Evolutionary conservation across 2,888 invertebrate genomes (phyloP).

Genomic region (Ganaspis brasiliensis): DNA sequence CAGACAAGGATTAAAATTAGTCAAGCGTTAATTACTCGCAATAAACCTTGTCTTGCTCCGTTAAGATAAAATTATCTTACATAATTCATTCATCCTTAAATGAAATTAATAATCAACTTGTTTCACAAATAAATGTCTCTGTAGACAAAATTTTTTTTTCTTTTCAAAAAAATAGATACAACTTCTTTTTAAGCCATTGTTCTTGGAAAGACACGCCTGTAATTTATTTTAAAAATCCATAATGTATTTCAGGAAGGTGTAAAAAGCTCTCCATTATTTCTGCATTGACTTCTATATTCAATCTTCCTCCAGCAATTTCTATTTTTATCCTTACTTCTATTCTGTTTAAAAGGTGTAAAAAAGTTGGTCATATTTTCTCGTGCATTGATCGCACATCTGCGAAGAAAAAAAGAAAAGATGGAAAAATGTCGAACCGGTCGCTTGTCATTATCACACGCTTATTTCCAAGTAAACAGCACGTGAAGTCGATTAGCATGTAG

Average conservation of each 20-base stretch:
- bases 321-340: constrained; percentile 25
- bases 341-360: constrained; percentile 18
- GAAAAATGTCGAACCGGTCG: constrained; percentile 29
- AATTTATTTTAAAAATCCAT: constrained; percentile 22
- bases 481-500: constrained; percentile 30
- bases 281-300: constrained; percentile 10
- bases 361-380: constrained; percentile 28
- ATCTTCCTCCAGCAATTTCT: constrained; percentile 18
- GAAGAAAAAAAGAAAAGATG: not conserved
- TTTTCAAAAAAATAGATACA: not conserved
- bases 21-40: constrained; percentile 21
- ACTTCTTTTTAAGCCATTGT: not conserved
- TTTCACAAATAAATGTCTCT: not conserved
- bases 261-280: constrained; percentile 16
- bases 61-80: constrained; percentile 7
- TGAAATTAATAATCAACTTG: not conserved
- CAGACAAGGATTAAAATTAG: constrained; percentile 12
- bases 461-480: constrained; percentile 24
- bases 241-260: constrained; percentile 5
- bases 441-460: constrained; percentile 26
- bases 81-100: constrained; percentile 22
- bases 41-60: constrained; percentile 1
- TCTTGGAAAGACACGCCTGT: not conserved
- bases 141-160: no score
- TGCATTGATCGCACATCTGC: constrained; percentile 14